Evolutionary conservation across 2,113 vertebrate genomes (phyloP), one percentile per base, ranked within the genome.

Genomic region (Tychaedon coryphoeus): DNA sequence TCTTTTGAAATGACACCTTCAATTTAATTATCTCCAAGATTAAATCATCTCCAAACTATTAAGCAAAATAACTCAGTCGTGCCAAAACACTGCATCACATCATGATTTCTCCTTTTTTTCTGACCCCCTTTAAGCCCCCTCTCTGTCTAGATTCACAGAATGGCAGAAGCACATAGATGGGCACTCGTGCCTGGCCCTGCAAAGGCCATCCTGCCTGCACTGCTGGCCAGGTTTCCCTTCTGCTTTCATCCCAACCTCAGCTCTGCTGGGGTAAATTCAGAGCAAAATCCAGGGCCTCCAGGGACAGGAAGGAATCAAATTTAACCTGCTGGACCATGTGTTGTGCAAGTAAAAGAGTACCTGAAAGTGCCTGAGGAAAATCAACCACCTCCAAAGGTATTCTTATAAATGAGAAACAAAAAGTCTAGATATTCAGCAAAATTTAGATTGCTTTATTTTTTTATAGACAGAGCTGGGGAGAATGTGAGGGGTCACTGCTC

Each of bases 1-100:
- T 96, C 95, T 96, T 94, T 94, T 73, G 47, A 96, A 94, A 95
- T 92, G 90, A 97, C 94, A 96, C 95, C 92, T 97, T 94, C 92
- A 93, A 96, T 96, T 96, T 95, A 94, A 96, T 96, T 95, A 96
- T 92, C 90, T 83, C 57, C 20, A 67, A 89, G 88, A 96, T 97
- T 96, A 96, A 97, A 96, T 96, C 95, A 97, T 92, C 93, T 95
- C 91, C 69, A 77, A 93, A 71, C 92, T 94, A 96, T 93, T 94
- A 94, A 94, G 93, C 74, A 92, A 95, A 94, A 86, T 93, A 94
- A 62, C 64, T 58, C 69, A 19, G 9, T 26, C 8, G 19, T 94
- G 96, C 94, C 96, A 96, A 94, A 96, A 88, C 58, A 42, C 91
- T 88, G 94, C 84, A 92, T 96, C 81, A 92, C 80, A 50, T 34